Percentiles rank a stretch among this genome's conserved stretches.
Conservation (phyloP, 2,888 invertebrate species). For the Melieria picta region DNA sequence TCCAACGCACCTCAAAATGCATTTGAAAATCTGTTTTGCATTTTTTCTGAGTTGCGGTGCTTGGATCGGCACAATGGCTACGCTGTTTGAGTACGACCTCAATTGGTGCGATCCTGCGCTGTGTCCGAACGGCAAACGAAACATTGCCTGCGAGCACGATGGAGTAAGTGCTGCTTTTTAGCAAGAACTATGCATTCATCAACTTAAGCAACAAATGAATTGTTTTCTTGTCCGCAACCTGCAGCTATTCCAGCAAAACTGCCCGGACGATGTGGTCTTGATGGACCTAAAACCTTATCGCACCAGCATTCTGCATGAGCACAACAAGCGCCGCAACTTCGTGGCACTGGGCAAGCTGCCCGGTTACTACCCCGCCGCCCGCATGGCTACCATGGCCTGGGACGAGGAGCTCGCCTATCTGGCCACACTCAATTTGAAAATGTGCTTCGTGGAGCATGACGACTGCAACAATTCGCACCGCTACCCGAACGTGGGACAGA, state of each 20-base stretch:
- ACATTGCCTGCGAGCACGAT: constrained; percentile 61
- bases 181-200: too few species aligned
- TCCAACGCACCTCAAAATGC: too few species aligned
- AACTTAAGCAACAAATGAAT: neutral
- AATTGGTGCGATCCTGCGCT: constrained; percentile 55
- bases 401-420: constrained; percentile 62
- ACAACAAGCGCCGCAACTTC: constrained; percentile 61
- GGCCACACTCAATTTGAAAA: constrained; percentile 61
- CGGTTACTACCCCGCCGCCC: constrained; percentile 62
- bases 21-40: too few species aligned
- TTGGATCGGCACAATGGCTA: too few species aligned
- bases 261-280: constrained; percentile 54
- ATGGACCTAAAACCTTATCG: constrained; percentile 53
- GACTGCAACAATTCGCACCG: constrained; percentile 61
- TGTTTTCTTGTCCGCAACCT: neutral
- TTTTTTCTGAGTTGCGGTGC: too few species aligned
- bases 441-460: constrained; percentile 62
- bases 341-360: constrained; percentile 58
- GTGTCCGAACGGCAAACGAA: constrained; percentile 50
- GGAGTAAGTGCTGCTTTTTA: constrained; percentile 53
- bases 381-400: constrained; percentile 64
- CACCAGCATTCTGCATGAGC: constrained; percentile 55
- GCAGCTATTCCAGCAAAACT: constrained; percentile 48
- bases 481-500: constrained; percentile 61
- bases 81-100: neutral